Percentiles rank a stretch among this genome's conserved stretches.
Conservation (phyloP, 2,888 invertebrate genomes). For the Leucophora obtusa region DNA sequence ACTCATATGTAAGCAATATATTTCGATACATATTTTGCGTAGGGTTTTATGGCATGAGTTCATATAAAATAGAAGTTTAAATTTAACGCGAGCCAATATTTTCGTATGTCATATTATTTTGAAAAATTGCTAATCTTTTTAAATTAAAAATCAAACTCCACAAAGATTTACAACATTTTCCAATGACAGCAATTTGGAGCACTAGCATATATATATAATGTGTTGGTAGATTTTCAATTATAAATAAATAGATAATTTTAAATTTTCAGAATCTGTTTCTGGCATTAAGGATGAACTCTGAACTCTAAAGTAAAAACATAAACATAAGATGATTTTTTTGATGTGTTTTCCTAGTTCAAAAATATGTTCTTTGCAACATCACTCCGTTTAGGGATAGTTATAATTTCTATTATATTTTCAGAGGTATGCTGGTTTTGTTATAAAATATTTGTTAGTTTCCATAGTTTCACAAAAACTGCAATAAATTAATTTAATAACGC, state of each 20-base stretch:
- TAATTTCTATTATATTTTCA: too few relatives aligned
- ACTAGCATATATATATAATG: background rate
- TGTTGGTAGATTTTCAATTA: background rate
- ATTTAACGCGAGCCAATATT: conserved; percentile 50
- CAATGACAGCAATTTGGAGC: conserved; percentile 23
- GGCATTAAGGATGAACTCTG: too few relatives aligned
- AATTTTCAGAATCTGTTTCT: too few relatives aligned
- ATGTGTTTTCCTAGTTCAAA: too few relatives aligned
- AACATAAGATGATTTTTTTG: too few relatives aligned
- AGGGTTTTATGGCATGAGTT: conserved; percentile 29
- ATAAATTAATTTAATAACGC: conserved; percentile 40
- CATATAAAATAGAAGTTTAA: conserved; percentile 4
- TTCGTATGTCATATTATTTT: conserved; percentile 53
- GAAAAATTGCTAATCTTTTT: conserved; percentile 43
- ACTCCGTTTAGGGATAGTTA: too few relatives aligned
- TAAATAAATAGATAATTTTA: background rate
- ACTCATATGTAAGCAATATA: background rate
- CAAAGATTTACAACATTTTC: conserved; percentile 32
- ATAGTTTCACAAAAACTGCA: conserved; percentile 6
- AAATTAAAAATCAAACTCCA: conserved; percentile 48
- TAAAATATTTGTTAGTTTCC: too few relatives aligned
- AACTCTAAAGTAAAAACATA: too few relatives aligned
- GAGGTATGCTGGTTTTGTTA: too few relatives aligned
- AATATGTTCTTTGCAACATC: too few relatives aligned
- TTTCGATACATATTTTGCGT: conserved; percentile 20